Conservation (phyloP, 2,797 vertebrate genomes). For the Euthynnus affinis region DNA sequence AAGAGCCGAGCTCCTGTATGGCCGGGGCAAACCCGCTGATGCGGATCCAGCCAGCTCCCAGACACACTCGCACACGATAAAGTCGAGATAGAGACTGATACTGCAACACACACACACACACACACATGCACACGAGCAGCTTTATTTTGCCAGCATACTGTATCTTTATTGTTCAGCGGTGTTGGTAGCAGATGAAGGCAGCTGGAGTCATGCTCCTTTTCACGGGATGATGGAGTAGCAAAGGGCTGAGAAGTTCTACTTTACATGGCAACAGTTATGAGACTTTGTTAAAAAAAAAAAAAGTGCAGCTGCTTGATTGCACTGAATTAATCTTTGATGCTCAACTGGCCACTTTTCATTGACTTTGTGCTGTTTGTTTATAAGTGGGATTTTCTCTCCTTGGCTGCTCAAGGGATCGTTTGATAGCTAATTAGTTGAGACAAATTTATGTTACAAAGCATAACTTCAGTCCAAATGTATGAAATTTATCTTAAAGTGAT, state of each 20-base stretch:
- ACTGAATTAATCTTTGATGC: neutral
- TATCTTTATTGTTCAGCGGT: constrained; percentile 51
- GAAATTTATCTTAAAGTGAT: neutral
- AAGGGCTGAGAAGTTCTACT: constrained; percentile 33
- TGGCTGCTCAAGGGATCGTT: neutral
- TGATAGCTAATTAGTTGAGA: neutral
- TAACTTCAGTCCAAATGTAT: constrained; percentile 3
- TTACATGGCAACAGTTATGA: neutral
- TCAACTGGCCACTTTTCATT: neutral
- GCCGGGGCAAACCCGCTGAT: constrained; percentile 31
- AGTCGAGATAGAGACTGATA: constrained; percentile 53
- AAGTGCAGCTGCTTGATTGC: neutral
- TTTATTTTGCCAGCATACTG: constrained; percentile 36
- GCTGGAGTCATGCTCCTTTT: constrained; percentile 37
- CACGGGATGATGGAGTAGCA: constrained; percentile 39
- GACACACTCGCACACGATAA: constrained; percentile 10
- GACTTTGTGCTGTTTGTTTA: constrained; percentile 12
- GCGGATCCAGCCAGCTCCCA: constrained; percentile 28
- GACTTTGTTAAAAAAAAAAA: neutral
- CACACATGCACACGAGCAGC: neutral
- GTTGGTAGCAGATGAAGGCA: constrained; percentile 55
- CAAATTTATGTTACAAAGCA: constrained; percentile 7
- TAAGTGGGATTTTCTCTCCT: neutral
- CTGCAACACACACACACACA: constrained; percentile 18
- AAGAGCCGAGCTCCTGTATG: constrained; percentile 37